These are phyloP conservation scores for Saccostrea cuccullata DNA, from an alignment of 1,140 invertebrate genomes.

Conservation along the genomic window DNA sequence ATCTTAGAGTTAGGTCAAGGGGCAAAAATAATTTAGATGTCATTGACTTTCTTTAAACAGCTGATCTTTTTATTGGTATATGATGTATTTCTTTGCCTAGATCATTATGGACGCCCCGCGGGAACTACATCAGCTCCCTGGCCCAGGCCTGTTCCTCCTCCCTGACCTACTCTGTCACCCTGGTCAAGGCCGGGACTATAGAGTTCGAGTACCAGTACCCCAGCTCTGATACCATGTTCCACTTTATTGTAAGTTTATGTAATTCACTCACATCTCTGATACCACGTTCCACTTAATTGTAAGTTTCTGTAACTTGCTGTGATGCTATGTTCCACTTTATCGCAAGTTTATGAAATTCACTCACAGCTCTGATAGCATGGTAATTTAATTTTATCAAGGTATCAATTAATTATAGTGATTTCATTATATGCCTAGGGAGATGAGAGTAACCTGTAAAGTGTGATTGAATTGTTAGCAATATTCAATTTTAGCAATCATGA, in stretches of 20 bases:
- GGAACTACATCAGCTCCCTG: slow-evolving; percentile 77
- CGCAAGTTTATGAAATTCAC: not conserved
- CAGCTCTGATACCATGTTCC: slow-evolving; percentile 79
- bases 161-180: slow-evolving; percentile 80
- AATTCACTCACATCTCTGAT: not conserved
- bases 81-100: slow-evolving; percentile 62
- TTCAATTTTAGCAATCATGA: no score
- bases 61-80: no score
- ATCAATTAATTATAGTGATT: no score
- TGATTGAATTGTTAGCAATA: no score
- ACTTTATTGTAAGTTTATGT: slow-evolving; percentile 78
- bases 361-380: no score
- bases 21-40: no score
- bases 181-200: slow-evolving; percentile 80
- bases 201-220: slow-evolving; percentile 81
- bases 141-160: slow-evolving; percentile 80
- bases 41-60: no score
- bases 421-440: no score
- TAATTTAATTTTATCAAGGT: no score
- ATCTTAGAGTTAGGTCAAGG: no score
- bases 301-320: not conserved
- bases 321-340: not conserved
- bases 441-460: no score
- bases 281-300: not conserved
- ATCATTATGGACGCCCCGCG: slow-evolving; percentile 78